phyloP scores from a whole-genome alignment of 2,797 vertebrate genomes.

The Phrynocephalus guinanensis region DNA sequence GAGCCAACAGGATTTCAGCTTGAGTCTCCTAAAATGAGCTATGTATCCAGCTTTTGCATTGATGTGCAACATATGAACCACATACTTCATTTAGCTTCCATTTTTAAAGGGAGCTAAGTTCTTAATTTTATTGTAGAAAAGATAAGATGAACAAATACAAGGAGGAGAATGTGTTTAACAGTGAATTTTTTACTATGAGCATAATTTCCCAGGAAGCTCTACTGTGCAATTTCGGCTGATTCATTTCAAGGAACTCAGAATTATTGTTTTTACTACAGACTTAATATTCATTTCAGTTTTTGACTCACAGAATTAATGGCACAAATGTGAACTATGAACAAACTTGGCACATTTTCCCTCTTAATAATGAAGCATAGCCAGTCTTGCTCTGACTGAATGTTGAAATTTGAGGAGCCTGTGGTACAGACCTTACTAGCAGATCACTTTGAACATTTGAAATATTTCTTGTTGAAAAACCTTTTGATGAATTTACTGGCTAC shows the following conservation, averaged over 20 bases:
- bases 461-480: not conserved
- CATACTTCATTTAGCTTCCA: not conserved
- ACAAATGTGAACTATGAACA: not conserved
- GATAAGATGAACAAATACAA: not conserved
- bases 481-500: not conserved
- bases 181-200: not conserved
- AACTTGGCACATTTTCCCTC: not conserved
- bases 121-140: not conserved
- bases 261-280: slow-evolving; percentile 5
- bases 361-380: not conserved
- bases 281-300: not conserved
- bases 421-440: not conserved
- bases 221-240: not conserved
- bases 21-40: not conserved
- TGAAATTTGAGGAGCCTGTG: not conserved
- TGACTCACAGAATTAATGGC: not conserved
- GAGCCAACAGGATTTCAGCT: too few relatives aligned
- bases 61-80: not conserved
- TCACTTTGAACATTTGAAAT: not conserved
- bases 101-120: not conserved
- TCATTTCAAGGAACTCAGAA: not conserved
- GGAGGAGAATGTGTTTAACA: not conserved
- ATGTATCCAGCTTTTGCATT: not conserved
- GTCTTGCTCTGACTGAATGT: not conserved
- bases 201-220: not conserved